These are phyloP conservation scores for Sternarchorhynchus goeldii DNA, from an alignment of 2,797 vertebrate species.

Conservation along the genomic window DNA sequence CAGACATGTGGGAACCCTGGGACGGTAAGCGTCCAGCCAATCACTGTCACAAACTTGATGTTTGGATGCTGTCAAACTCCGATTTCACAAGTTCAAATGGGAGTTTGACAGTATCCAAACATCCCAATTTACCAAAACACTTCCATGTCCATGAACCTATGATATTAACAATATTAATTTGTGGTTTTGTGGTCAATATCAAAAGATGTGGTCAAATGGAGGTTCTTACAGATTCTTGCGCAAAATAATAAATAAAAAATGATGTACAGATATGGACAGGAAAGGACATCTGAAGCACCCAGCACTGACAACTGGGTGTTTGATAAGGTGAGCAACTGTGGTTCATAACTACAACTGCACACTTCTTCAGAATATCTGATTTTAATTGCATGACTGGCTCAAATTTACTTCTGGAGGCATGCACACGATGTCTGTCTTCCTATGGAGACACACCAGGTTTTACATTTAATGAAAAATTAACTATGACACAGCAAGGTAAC, in stretches of 20 bases:
- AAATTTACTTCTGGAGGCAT: conserved; percentile 4
- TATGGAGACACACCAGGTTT: conserved; percentile 35
- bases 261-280: background rate
- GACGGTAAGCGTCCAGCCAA: too few relatives aligned
- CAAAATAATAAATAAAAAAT: background rate
- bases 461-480: conserved; percentile 35
- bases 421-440: conserved; percentile 3
- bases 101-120: too few relatives aligned
- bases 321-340: background rate
- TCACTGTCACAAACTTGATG: too few relatives aligned
- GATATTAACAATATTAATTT: too few relatives aligned
- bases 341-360: background rate
- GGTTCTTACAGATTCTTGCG: background rate
- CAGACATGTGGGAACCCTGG: too few relatives aligned
- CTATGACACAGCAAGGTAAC: conserved; percentile 38
- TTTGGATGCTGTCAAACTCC: too few relatives aligned
- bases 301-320: background rate
- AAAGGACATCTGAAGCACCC: background rate
- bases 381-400: background rate
- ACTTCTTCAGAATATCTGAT: background rate
- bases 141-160: too few relatives aligned
- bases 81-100: too few relatives aligned
- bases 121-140: too few relatives aligned
- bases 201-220: too few relatives aligned
- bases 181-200: background rate